Evolutionary conservation across 2,797 vertebrate genomes (phyloP).

Genomic region (Thunnus albacares): DNA sequence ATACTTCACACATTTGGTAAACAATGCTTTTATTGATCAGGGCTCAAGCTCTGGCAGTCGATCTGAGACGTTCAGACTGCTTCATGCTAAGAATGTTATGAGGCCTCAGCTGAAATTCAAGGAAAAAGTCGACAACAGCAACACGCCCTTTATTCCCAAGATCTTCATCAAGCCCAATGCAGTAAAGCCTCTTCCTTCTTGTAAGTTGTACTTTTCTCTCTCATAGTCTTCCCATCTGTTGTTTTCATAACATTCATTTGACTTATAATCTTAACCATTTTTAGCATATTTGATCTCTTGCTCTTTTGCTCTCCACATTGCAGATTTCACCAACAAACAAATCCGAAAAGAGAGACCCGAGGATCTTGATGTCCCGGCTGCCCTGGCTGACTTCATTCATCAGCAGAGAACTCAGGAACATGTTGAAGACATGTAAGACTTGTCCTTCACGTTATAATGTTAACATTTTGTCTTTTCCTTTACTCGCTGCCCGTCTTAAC

Average conservation of each 20-base stretch:
- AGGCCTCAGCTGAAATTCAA: slow-evolving; percentile 95
- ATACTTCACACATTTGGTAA: slow-evolving; percentile 19
- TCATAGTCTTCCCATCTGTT: neutral
- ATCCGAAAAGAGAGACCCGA: slow-evolving; percentile 91
- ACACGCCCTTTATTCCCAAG: slow-evolving; percentile 94
- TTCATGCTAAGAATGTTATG: slow-evolving; percentile 94
- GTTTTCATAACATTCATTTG: neutral
- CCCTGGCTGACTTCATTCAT: slow-evolving; percentile 95
- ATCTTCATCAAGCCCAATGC: slow-evolving; percentile 97
- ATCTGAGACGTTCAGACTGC: slow-evolving; percentile 91
- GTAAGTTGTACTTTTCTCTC: slow-evolving; percentile 77
- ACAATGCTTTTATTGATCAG: slow-evolving; percentile 73
- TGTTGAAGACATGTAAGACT: slow-evolving; percentile 93
- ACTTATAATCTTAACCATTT: neutral
- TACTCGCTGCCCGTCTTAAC: neutral
- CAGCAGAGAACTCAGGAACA: slow-evolving; percentile 94
- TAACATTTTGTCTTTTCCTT: neutral
- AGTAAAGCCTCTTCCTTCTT: slow-evolving; percentile 91
- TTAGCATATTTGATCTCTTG: neutral
- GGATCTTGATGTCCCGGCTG: slow-evolving; percentile 94
- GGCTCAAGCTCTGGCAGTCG: slow-evolving; percentile 83
- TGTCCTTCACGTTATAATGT: neutral
- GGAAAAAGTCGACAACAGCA: slow-evolving; percentile 96
- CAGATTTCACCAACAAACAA: slow-evolving; percentile 90
- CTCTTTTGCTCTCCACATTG: neutral